Conservation (phyloP, 2,888 invertebrate species). For the Erannis defoliaria region DNA sequence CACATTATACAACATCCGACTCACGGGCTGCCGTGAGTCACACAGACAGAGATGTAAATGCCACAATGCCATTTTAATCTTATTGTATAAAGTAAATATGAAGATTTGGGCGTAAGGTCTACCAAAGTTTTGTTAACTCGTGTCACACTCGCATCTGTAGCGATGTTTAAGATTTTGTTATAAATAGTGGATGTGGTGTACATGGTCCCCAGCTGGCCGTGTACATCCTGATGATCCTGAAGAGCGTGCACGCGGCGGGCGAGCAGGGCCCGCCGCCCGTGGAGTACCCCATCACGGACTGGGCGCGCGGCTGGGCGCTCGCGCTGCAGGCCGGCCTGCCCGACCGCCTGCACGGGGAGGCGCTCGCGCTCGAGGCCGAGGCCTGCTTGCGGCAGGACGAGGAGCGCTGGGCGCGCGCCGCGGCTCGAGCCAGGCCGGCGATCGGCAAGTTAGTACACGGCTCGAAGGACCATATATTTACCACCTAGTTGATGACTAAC, state of each 20-base stretch:
- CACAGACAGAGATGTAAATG: too few relatives aligned
- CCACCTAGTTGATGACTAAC: too few relatives aligned
- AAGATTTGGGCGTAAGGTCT: too few relatives aligned
- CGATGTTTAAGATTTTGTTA: neutral
- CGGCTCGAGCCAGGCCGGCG: slow-evolving; percentile 5
- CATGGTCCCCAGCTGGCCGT: slow-evolving; percentile 66
- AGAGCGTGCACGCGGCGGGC: slow-evolving; percentile 65
- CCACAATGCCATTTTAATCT: too few relatives aligned
- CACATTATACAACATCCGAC: too few relatives aligned
- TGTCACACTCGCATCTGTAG: too few relatives aligned
- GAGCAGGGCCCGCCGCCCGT: slow-evolving; percentile 54
- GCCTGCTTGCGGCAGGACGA: slow-evolving; percentile 61
- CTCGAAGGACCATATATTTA: neutral
- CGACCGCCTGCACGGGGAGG: slow-evolving; percentile 54
- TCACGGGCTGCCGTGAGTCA: too few relatives aligned
- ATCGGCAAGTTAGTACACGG: slow-evolving; percentile 26
- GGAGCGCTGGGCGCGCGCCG: slow-evolving; percentile 56
- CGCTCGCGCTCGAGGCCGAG: slow-evolving; percentile 63
- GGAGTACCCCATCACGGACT: slow-evolving; percentile 76
- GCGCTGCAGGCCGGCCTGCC: slow-evolving; percentile 68
- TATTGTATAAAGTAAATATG: too few relatives aligned
- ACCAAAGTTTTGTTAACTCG: too few relatives aligned
- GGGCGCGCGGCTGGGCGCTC: slow-evolving; percentile 79
- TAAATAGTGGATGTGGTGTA: neutral
- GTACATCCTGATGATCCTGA: slow-evolving; percentile 70